These are phyloP conservation scores for Cordilura impudica DNA, from an alignment of 2,888 invertebrate species.

Conservation along the genomic window DNA sequence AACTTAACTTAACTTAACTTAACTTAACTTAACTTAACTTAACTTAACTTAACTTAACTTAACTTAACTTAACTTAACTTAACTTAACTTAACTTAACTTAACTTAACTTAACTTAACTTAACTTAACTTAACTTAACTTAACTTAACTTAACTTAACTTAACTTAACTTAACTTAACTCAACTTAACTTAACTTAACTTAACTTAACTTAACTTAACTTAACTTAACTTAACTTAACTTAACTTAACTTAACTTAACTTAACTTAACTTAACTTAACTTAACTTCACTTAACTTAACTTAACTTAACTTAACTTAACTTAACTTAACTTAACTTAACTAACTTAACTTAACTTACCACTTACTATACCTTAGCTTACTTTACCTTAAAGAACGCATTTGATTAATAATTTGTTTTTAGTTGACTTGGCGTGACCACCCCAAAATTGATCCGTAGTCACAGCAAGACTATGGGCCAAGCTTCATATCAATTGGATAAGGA, in stretches of 20 bases:
- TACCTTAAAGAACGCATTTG: no score
- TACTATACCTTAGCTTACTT: no score
- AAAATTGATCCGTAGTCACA: no score
- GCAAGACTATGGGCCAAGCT: no score
- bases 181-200: slow-evolving; percentile 15
- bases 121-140: not conserved
- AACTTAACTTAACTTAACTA: not conserved
- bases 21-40: no score
- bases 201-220: slow-evolving; percentile 4
- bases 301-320: not conserved
- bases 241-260: slow-evolving; percentile 2
- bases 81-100: slow-evolving; percentile 11
- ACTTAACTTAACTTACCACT: no score
- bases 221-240: slow-evolving; percentile 4
- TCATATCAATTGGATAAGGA: no score
- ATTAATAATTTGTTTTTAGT: no score
- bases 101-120: not conserved
- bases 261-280: slow-evolving; percentile 7
- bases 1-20: no score
- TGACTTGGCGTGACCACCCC: no score
- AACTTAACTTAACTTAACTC: slow-evolving; percentile 4
- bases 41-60: no score
- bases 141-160: not conserved
- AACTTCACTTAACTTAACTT: not conserved
- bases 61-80: slow-evolving; percentile 1